Base-by-base conservation (phyloP, 2,113 vertebrate genomes). In the Marmota monax region DNA sequence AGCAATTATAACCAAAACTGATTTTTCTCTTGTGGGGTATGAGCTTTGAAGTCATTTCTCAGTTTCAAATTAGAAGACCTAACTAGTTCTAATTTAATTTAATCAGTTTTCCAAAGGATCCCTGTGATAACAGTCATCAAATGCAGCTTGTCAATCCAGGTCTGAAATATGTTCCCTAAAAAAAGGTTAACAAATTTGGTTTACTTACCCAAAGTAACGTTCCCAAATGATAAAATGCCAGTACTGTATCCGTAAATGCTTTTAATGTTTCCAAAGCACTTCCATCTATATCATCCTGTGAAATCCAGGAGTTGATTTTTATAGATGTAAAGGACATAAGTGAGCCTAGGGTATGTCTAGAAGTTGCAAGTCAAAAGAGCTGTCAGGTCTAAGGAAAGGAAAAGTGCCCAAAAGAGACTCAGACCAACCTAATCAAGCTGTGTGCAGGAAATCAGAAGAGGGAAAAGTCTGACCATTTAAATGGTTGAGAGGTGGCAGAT, bases 351-450 rank as follows among this genome's bases (percentile, higher is more conserved):
- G 39, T 90, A 63, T 34, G 90, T 93, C 37, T 20, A 65, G 39
- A 94, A 79, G 80, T n/a, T 95, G 13, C 70, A 77, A 88, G 53
- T 27, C 45, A 78, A 88, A 96, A 85, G 37, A 51, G 11, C 61
- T 96, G n/a, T 93, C 32, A 5, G 12, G 12, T 92, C 95, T 93
- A 97, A 94, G 95, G 82, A 94, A 92, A 85, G 65, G 11, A 78
- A 78, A 95, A 89, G 18, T 14, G 5, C 32, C 84, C 92, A 39
- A 34, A 91, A 80, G 76, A 89, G 84, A 74, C 48, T 76, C 83
- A 89, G 83, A 61, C 70, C 42, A 74, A 25, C 25, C 78, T 82
- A 79, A 85, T 76, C 63, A 88, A 84, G 58, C 87, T 73, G 29
- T 25, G 61, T 1, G 23, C 14, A 34, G 85, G 53, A 74, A 45